phyloP scores from a whole-genome alignment of 2,888 invertebrate genomes.

The Autographa pulchrina region DNA sequence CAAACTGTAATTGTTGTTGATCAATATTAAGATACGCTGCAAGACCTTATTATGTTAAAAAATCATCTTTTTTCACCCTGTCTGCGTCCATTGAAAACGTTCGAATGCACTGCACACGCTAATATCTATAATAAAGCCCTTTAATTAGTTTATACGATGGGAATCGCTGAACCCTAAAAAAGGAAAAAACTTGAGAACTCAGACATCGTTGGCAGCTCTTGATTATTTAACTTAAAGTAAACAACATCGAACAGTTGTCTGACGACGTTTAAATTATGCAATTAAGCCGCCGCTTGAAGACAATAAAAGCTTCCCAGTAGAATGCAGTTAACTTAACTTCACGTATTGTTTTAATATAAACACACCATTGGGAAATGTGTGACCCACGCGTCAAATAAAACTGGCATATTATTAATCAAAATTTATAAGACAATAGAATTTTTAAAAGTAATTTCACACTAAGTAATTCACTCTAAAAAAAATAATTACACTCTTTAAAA shows the following conservation, averaged over 20 bases:
- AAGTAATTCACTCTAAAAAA: conserved; percentile 37
- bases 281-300: conserved; percentile 39
- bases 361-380: conserved; percentile 47
- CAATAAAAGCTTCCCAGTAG: conserved; percentile 46
- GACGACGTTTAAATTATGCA: conserved; percentile 34
- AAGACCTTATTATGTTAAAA: conserved; percentile 37
- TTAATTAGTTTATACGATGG: conserved; percentile 49
- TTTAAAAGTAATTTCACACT: conserved; percentile 49
- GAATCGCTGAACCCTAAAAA: conserved; percentile 29
- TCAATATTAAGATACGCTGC: conserved; percentile 46
- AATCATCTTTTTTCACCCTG: conserved; percentile 26
- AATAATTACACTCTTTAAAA: conserved; percentile 53
- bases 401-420: conserved; percentile 39
- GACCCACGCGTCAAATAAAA: conserved; percentile 35
- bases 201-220: conserved; percentile 43
- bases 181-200: conserved; percentile 26
- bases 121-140: conserved; percentile 34
- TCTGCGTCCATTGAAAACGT: conserved; percentile 25
- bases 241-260: conserved; percentile 30
- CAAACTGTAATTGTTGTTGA: conserved; percentile 40
- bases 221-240: conserved; percentile 32
- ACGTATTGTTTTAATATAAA: conserved; percentile 33
- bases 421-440: conserved; percentile 49
- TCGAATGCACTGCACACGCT: conserved; percentile 23
- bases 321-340: conserved; percentile 19